phyloP scores from a whole-genome alignment of 1,140 invertebrate species.

The Drosophila orena region DNA sequence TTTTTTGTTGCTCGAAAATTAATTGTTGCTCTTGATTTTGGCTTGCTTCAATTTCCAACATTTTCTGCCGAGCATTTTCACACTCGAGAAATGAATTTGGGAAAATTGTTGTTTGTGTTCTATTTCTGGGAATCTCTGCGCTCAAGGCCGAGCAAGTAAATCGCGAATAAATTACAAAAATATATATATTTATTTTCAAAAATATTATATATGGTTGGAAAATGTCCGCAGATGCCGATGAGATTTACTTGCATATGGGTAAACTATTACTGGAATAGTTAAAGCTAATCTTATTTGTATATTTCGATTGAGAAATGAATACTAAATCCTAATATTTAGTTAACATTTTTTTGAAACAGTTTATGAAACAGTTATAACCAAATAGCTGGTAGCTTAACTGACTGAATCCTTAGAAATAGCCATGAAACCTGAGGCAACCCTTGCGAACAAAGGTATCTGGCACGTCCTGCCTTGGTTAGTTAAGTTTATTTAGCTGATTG shows the following conservation, averaged over 20 bases:
- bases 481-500: conserved; percentile 37
- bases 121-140: conserved; percentile 20
- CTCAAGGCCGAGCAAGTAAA: conserved; percentile 37
- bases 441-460: conserved; percentile 3
- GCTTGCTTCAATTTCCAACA: conserved; percentile 19
- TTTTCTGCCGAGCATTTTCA: conserved; percentile 28
- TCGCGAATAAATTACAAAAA: conserved; percentile 27
- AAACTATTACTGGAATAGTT: not conserved
- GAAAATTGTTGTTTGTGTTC: conserved; percentile 3
- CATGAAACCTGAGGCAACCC: not conserved
- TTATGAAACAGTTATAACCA: too few species aligned
- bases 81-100: conserved; percentile 38
- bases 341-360: not conserved
- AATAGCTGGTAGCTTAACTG: too few species aligned
- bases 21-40: conserved; percentile 38
- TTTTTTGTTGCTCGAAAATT: conserved; percentile 13
- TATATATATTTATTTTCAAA: not conserved
- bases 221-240: not conserved
- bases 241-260: not conserved
- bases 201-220: conserved; percentile 3
- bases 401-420: too few species aligned
- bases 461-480: conserved; percentile 5
- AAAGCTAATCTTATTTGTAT: not conserved
- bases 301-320: not conserved
- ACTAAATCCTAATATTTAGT: too few species aligned